Percentiles rank a stretch among this genome's conserved stretches.
Conservation (phyloP, 2,113 vertebrate genomes). For the Varanus komodoensis region DNA sequence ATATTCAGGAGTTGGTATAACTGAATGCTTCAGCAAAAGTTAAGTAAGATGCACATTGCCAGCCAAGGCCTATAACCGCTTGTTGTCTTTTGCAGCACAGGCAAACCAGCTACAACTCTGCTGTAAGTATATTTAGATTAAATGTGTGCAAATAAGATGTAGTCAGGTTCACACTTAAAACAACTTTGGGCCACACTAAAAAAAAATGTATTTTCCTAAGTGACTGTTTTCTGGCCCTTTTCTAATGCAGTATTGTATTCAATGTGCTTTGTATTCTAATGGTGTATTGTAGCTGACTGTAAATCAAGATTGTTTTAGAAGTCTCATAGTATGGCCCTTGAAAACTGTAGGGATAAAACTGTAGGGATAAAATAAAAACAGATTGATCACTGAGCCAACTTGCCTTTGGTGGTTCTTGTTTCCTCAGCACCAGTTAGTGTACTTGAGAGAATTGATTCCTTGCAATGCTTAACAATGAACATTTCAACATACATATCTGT, state of each 20-base stretch:
- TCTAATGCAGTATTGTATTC: too few relatives aligned
- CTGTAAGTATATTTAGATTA: neutral
- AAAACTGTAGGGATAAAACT: neutral
- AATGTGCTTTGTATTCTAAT: neutral
- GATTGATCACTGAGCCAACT: neutral
- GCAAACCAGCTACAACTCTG: neutral
- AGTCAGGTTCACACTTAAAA: neutral
- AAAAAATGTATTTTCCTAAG: too few relatives aligned
- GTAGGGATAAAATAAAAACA: neutral
- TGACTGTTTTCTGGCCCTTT: too few relatives aligned
- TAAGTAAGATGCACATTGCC: neutral
- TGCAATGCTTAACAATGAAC: neutral
- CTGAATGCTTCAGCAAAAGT: neutral
- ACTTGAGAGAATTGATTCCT: neutral
- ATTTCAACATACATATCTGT: neutral
- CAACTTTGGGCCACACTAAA: neutral
- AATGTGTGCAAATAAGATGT: neutral
- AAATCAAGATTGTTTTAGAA: neutral
- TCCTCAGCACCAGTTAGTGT: neutral
- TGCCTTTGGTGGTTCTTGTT: neutral
- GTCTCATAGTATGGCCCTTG: neutral
- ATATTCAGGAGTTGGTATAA: neutral
- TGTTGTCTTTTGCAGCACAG: neutral
- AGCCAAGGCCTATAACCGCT: neutral
- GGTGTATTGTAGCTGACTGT: neutral